Conservation (phyloP, 2,888 invertebrate genomes). For the Myopa tessellatipennis region DNA sequence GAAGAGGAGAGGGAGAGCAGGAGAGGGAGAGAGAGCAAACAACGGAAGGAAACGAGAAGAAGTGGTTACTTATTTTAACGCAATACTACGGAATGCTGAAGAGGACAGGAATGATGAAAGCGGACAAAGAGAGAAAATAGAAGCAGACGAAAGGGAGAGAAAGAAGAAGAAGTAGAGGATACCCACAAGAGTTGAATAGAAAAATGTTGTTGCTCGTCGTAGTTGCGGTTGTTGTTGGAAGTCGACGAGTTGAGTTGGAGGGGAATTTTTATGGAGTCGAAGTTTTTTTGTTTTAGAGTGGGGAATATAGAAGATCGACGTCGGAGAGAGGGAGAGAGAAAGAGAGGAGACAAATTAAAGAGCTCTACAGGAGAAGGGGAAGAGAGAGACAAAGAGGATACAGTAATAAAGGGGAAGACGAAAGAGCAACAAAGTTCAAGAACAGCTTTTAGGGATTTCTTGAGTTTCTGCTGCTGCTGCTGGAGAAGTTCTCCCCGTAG, state of each 20-base stretch:
- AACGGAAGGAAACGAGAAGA: slow-evolving; percentile 14
- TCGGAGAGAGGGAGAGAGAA: too few relatives aligned
- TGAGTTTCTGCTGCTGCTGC: neutral
- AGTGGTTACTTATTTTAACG: neutral
- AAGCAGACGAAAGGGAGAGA: neutral
- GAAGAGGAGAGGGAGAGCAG: neutral
- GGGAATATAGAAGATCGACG: too few relatives aligned
- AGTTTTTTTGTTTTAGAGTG: neutral
- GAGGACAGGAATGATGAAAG: neutral
- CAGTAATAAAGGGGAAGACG: neutral
- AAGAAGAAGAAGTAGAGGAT: neutral
- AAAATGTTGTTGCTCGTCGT: neutral
- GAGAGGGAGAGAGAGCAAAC: slow-evolving; percentile 26
- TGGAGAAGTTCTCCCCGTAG: neutral
- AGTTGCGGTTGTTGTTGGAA: too few relatives aligned
- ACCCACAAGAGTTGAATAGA: neutral
- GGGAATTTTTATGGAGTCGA: neutral
- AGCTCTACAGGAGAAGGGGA: too few relatives aligned
- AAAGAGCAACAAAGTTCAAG: slow-evolving; percentile 3
- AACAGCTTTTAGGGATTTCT: neutral
- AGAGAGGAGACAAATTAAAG: too few relatives aligned
- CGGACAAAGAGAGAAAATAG: neutral
- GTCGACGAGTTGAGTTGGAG: neutral
- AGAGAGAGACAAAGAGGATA: too few relatives aligned
- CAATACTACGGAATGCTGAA: too few relatives aligned